Base-by-base conservation (phyloP, 2,797 vertebrate species). In the Epinephelus malabaricus region DNA sequence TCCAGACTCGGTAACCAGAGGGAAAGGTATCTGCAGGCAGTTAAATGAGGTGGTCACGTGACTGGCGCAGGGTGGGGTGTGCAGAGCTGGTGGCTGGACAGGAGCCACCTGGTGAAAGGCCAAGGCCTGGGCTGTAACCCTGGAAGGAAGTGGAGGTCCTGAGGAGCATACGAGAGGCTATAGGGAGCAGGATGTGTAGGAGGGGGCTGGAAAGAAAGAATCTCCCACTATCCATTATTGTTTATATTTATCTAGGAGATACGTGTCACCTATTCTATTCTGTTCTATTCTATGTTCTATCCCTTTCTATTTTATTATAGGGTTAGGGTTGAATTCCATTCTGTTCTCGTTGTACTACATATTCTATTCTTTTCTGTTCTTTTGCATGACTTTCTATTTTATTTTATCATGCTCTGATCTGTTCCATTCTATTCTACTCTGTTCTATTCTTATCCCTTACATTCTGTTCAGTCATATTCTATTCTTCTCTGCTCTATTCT, bases 61-160 rank as follows among this genome's bases (percentile, higher is more conserved):
- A 61, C 49, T 64, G 79, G 79, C 83, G 79, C 87, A 55, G 72
- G 49, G 64, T 59, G 45, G 81, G 80, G 69, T 74, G 73, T 81
- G 69, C 40, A 45, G 66, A 51, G 34, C 43, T 61, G 69, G 93
- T 92, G 92, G 91, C 91, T 90, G 89, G 91, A 95, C 94, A 92
- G 95, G 94, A 94, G 86, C 84, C 80, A 85, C 86, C 89, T 92
- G 92, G 92, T 93, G 93, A 96, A 95, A 96, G 95, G 95, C 95
- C 94, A 88, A 91, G 93, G 94, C 87, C 93, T 96, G 95, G 95
- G 88, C 92, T 91, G 64, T 96, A 95, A 96, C 95, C 95, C 94
- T 94, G 92, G 96, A 95, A 97, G 97, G 96, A 97, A 96, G 93
- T 92, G 90, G 90, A 93, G 92, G 83, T 84, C 76, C 88, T 69